A percentile compares a stretch with the other conserved stretches of the same genome.
Conservation (phyloP, 2,888 invertebrate species). For the Drosophila incognita region DNA sequence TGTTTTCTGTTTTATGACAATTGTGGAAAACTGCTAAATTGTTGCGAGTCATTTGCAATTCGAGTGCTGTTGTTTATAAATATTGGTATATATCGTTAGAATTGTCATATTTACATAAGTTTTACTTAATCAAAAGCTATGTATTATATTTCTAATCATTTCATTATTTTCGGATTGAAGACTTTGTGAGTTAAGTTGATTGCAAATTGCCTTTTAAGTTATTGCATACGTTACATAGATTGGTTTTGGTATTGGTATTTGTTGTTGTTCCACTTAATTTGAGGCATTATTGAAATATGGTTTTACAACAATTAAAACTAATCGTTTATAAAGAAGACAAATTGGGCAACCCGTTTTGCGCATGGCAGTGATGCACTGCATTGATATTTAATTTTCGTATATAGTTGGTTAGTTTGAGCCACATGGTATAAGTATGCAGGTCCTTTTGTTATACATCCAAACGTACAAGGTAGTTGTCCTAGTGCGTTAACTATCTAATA, state of each 20-base stretch:
- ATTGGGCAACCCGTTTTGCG: constrained; percentile 74
- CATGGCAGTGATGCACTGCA: constrained; percentile 79
- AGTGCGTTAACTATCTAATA: constrained; percentile 54
- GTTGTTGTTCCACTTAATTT: constrained; percentile 26
- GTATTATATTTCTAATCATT: constrained; percentile 14
- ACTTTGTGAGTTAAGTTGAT: constrained; percentile 44
- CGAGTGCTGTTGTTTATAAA: constrained; percentile 19
- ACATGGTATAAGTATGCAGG: constrained; percentile 18
- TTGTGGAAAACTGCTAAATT: constrained; percentile 28
- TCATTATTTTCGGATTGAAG: constrained; percentile 30
- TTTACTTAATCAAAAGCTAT: constrained; percentile 12
- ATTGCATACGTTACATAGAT: constrained; percentile 74
- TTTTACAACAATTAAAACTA: constrained; percentile 15
- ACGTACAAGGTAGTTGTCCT: constrained; percentile 52
- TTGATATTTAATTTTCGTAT: constrained; percentile 65
- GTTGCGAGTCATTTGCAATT: constrained; percentile 40
- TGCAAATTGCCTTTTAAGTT: constrained; percentile 47
- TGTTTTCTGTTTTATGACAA: constrained; percentile 26
- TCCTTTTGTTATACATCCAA: constrained; percentile 11
- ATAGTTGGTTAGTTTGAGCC: constrained; percentile 16
- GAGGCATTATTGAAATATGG: constrained; percentile 33
- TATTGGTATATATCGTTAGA: not conserved
- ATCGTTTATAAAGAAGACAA: constrained; percentile 63
- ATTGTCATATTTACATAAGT: constrained; percentile 9
- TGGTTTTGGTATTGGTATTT: constrained; percentile 40